A percentile compares a stretch with the other conserved stretches of the same genome.
Evolutionary conservation across 2,888 invertebrate species (phyloP).

Genomic region (Acrobasis repandana): DNA sequence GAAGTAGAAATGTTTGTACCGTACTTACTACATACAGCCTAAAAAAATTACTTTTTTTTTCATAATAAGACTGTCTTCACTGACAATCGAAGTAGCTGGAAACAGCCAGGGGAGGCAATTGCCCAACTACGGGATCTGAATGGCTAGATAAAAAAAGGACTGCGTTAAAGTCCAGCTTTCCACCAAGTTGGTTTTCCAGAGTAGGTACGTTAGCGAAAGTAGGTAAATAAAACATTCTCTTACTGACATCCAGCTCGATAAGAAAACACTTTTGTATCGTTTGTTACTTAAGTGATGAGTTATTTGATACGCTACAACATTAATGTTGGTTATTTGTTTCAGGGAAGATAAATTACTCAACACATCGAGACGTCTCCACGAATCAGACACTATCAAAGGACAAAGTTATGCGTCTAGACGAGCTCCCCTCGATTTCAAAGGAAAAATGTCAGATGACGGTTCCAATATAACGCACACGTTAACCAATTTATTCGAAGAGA

Average conservation of each 20-base stretch:
- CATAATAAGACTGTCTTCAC: too few species aligned
- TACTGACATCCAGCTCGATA: not conserved
- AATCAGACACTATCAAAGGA: not conserved
- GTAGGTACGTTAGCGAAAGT: not conserved
- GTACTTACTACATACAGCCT: too few species aligned
- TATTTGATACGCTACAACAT: conserved; percentile 4
- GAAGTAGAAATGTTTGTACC: too few species aligned
- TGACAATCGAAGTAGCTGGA: too few species aligned
- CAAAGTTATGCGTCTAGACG: conserved; percentile 24
- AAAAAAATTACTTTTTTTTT: too few species aligned
- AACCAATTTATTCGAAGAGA: conserved; percentile 69
- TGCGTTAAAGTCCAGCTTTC: too few species aligned
- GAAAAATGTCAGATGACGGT: conserved; percentile 59
- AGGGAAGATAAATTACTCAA: conserved; percentile 12
- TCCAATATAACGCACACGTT: conserved; percentile 69
- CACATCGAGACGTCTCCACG: conserved; percentile 15
- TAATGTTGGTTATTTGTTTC: conserved; percentile 20
- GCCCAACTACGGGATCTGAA: too few species aligned
- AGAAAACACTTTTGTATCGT: not conserved
- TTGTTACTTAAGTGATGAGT: not conserved
- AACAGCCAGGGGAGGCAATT: too few species aligned
- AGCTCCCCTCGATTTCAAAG: conserved; percentile 1
- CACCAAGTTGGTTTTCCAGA: not conserved
- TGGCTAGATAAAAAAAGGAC: too few species aligned
- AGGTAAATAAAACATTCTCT: not conserved